Conservation (phyloP, 1,140 invertebrate species). For the Dinothrombium tinctorium region DNA sequence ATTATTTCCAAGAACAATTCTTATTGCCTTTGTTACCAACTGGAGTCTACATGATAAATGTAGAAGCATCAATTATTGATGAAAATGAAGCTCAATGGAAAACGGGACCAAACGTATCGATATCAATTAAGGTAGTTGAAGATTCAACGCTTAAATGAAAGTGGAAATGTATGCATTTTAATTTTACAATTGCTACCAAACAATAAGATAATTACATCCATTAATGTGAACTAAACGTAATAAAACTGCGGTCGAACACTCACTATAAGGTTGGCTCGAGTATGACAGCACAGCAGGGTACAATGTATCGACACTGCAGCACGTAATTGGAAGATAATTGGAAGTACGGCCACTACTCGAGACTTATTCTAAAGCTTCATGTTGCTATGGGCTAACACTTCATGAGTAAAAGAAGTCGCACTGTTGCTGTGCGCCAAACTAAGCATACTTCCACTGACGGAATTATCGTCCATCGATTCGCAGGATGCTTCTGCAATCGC, state of each 20-base stretch:
- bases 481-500: conserved; percentile 69
- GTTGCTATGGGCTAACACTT: too few species aligned
- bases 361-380: too few species aligned
- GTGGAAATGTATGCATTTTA: background rate
- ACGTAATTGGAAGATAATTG: too few species aligned
- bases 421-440: conserved; percentile 80
- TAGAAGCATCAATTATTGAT: conserved; percentile 45
- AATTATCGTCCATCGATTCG: conserved; percentile 53
- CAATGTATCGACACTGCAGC: too few species aligned
- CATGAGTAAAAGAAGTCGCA: conserved; percentile 17
- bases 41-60: conserved; percentile 31
- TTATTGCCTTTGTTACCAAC: conserved; percentile 30
- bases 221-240: too few species aligned
- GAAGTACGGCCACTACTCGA: too few species aligned
- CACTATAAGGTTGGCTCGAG: too few species aligned
- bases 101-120: conserved; percentile 33
- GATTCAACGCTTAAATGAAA: conserved; percentile 1
- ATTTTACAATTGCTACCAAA: background rate
- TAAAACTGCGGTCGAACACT: too few species aligned
- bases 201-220: too few species aligned
- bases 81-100: conserved; percentile 43
- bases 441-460: conserved; percentile 74
- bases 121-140: conserved; percentile 8
- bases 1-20: conserved; percentile 56
- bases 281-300: too few species aligned